Percentiles rank a stretch among this genome's conserved stretches.
Conservation (phyloP, 1,140 invertebrate genomes). For the Panulirus ornatus region DNA sequence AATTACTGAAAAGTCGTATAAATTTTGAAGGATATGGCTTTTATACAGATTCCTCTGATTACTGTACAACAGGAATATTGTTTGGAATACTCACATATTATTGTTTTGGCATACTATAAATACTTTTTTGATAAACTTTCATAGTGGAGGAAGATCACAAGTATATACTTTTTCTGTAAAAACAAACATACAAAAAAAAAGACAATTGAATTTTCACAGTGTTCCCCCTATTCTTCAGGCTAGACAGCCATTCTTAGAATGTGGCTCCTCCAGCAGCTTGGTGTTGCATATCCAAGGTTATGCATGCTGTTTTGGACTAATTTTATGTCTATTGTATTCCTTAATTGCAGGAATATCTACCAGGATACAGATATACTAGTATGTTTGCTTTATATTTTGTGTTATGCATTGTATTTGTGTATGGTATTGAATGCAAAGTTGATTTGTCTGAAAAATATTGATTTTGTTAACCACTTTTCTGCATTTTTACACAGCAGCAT, state of each 20-base stretch:
- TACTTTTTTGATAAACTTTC: no score
- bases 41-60: no score
- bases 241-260: background rate
- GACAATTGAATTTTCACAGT: no score
- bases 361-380: slow-evolving; percentile 59
- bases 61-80: no score
- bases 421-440: background rate
- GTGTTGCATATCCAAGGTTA: background rate
- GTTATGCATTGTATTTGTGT: background rate
- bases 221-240: no score
- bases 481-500: background rate
- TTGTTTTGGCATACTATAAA: no score
- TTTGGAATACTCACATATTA: no score
- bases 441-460: background rate
- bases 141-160: no score
- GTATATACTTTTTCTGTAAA: no score
- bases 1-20: no score
- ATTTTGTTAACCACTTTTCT: background rate
- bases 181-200: no score
- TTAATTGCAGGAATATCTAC: background rate
- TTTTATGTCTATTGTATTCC: background rate
- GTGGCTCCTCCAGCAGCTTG: background rate
- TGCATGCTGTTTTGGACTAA: background rate
- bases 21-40: no score
- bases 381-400: slow-evolving; percentile 17